A percentile compares a stretch with the other conserved stretches of the same genome.
phyloP scores from a whole-genome alignment of 2,113 vertebrate species.

The Syngnathus scovelli region DNA sequence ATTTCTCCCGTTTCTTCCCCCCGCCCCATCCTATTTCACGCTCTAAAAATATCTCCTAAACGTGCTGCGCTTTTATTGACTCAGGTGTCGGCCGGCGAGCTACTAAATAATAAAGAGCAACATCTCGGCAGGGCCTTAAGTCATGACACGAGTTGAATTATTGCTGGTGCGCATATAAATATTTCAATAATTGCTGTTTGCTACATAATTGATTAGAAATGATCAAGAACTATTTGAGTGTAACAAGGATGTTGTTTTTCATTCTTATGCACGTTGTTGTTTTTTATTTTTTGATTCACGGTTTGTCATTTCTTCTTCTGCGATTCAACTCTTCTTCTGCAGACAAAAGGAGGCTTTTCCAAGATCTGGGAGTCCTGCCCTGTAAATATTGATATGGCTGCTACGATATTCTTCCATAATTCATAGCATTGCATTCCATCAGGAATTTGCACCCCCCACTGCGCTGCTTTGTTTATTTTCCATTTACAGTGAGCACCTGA shows the following conservation, averaged over 20 bases:
- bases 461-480: conserved; percentile 1
- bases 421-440: conserved; percentile 53
- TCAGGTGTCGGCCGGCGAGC: not conserved
- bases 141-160: conserved; percentile 8
- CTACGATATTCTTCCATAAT: conserved; percentile 63
- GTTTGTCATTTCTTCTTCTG: not conserved
- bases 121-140: conserved; percentile 3
- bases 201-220: conserved; percentile 57
- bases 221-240: not conserved
- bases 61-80: not conserved
- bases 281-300: not conserved
- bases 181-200: conserved; percentile 44
- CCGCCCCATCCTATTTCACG: not conserved
- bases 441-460: conserved; percentile 21
- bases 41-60: not conserved
- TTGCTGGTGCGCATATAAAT: conserved; percentile 28
- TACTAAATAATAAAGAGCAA: conserved; percentile 7
- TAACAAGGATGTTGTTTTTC: not conserved
- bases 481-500: not conserved
- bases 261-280: not conserved
- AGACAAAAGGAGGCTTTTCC: conserved; percentile 32
- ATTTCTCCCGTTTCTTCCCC: not conserved
- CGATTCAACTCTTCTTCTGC: not conserved
- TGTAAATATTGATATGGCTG: conserved; percentile 58
- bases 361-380: conserved; percentile 39